These are phyloP conservation scores for Platycercus adscitus DNA, from an alignment of 2,113 vertebrate genomes.

Conservation along the genomic window DNA sequence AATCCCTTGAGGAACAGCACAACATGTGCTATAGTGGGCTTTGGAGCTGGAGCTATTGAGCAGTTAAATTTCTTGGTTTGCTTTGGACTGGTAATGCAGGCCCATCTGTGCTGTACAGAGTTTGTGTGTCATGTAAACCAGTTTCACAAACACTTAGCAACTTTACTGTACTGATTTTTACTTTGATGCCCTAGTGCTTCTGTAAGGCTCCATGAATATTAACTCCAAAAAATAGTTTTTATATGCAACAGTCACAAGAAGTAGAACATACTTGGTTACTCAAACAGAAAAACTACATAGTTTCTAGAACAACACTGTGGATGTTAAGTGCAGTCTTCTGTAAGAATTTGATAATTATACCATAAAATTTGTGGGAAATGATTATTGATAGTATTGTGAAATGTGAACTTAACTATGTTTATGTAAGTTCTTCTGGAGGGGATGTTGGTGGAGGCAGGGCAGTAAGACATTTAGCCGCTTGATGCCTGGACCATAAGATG, in stretches of 20 bases:
- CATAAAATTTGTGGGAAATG: slow-evolving; percentile 6
- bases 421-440: neutral
- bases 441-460: neutral
- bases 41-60: neutral
- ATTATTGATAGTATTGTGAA: neutral
- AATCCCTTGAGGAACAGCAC: neutral
- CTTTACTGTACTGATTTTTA: neutral
- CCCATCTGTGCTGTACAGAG: neutral
- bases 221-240: neutral
- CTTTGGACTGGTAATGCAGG: neutral
- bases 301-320: neutral
- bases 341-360: slow-evolving; percentile 6
- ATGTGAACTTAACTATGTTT: slow-evolving; percentile 13
- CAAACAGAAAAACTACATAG: neutral
- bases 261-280: neutral
- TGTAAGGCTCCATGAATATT: neutral
- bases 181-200: neutral
- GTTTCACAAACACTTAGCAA: neutral
- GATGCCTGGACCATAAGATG: neutral
- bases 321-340: neutral
- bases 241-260: neutral
- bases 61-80: neutral
- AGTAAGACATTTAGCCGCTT: neutral
- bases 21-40: fast-evolving
- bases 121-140: neutral